Conservation (phyloP, 1,140 invertebrate genomes). For the Maniola jurtina region DNA sequence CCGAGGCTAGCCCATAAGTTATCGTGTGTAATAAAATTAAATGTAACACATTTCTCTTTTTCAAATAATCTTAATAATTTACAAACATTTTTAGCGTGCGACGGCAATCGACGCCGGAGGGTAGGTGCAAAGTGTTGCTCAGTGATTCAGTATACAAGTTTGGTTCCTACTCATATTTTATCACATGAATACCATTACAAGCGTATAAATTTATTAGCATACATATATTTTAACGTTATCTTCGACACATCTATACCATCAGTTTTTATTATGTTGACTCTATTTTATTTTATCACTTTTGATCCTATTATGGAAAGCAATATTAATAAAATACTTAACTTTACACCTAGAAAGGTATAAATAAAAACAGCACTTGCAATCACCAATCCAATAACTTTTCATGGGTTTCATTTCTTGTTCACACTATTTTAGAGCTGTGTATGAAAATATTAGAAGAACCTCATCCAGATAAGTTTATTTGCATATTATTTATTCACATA, state of each 20-base stretch:
- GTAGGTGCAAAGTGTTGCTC: conserved; percentile 14
- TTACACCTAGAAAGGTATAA: too few species aligned
- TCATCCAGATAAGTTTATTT: too few species aligned
- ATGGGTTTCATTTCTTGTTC: too few species aligned
- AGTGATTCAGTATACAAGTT: conserved; percentile 17
- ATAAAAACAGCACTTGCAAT: too few species aligned
- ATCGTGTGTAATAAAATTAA: conserved; percentile 79
- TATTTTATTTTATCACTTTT: conserved; percentile 4
- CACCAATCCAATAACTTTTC: too few species aligned
- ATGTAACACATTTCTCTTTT: conserved; percentile 79
- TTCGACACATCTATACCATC: background rate
- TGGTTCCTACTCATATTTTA: conserved; percentile 19
- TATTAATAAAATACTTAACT: too few species aligned
- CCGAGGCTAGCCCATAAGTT: conserved; percentile 74
- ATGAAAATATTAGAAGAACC: too few species aligned
- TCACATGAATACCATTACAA: conserved; percentile 26
- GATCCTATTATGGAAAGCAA: too few species aligned
- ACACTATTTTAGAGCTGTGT: too few species aligned
- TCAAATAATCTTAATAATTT: conserved; percentile 78
- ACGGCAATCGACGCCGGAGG: conserved; percentile 60
- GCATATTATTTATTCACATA: too few species aligned
- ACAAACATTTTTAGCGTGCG: conserved; percentile 74
- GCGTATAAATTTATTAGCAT: conserved; percentile 18
- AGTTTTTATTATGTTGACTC: conserved; percentile 6
- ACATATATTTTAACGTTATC: background rate